Base-by-base conservation (phyloP, 2,888 invertebrate genomes). In the Orchesella flavescens region DNA sequence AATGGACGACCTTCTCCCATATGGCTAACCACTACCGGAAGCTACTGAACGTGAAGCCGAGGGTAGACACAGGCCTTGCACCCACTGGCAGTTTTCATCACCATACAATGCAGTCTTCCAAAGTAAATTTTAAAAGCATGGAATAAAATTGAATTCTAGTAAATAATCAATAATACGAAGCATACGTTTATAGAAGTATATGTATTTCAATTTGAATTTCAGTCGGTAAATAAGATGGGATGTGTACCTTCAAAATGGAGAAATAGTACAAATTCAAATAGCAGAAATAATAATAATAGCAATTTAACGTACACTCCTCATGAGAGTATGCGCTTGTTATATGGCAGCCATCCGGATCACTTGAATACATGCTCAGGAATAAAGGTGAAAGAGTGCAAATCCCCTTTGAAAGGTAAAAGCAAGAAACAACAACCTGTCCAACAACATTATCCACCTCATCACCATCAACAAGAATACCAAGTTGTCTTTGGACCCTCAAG, bases 11-110 rank as follows among this genome's bases (percentile, higher is more conserved):
- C 23, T 88, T 85, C 71, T 85, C 85, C 24, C 88, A 88, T 77
- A 88, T 88, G 88, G 86, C 88, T 46, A 87, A 87, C 81, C 88
- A 88, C 71, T 88, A 88, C 80, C 71, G 88, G 75, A 88, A 87
- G 76, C 72, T 88, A 68, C 69, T 88, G 23, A 87, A 86, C 72
- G 88, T 88, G 7, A 88, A 86, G 76, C 88, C 88, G 19, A 73
- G 87, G 17, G 87, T 88, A 21, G 84, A 88, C 61, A 79, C 84
- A 19, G 81, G 81, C 19, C 49, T 59, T 19, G 53, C 46, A 0
- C 24, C 63, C 68, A 71, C 21, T 61, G 34, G 61, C 23, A 83
- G 77, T 57, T 72, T 17, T 61, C 55, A 73, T 34, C 66, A 73
- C 34, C 59, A 78, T 7, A 43, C 73, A 4, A 83, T 76, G 61